These are phyloP conservation scores for Upupa epops DNA, from an alignment of 2,113 vertebrate genomes.

Conservation along the genomic window DNA sequence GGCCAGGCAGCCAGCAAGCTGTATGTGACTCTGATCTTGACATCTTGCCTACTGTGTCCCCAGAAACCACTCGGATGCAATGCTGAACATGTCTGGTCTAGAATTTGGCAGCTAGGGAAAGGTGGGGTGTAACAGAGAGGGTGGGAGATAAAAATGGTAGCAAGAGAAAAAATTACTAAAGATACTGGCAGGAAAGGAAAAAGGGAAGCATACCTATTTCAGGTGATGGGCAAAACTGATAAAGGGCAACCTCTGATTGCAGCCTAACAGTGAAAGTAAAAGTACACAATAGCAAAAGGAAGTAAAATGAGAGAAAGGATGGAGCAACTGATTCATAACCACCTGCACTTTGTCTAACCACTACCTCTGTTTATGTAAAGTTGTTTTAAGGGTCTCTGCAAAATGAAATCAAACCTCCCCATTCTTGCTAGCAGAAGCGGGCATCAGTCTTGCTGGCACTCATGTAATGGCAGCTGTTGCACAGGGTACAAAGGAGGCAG, in stretches of 20 bases:
- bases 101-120: background rate
- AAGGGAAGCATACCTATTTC: background rate
- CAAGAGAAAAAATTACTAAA: background rate
- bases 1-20: background rate
- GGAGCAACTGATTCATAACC: background rate
- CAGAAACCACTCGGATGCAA: background rate
- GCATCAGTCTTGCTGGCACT: background rate
- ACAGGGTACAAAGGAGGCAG: background rate
- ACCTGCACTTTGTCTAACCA: background rate
- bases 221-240: background rate
- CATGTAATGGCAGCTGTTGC: background rate
- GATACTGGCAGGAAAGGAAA: background rate
- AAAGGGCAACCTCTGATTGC: background rate
- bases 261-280: background rate
- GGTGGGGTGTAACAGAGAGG: fast-evolving
- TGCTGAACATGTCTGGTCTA: background rate
- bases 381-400: background rate
- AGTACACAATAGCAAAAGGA: background rate
- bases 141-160: background rate
- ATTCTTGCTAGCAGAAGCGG: background rate
- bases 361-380: background rate
- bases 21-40: background rate
- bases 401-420: background rate
- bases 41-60: fast-evolving
- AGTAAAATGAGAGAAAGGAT: background rate